Evolutionary conservation across 2,888 invertebrate species (phyloP).

Genomic region (Drosophila ezoana): DNA sequence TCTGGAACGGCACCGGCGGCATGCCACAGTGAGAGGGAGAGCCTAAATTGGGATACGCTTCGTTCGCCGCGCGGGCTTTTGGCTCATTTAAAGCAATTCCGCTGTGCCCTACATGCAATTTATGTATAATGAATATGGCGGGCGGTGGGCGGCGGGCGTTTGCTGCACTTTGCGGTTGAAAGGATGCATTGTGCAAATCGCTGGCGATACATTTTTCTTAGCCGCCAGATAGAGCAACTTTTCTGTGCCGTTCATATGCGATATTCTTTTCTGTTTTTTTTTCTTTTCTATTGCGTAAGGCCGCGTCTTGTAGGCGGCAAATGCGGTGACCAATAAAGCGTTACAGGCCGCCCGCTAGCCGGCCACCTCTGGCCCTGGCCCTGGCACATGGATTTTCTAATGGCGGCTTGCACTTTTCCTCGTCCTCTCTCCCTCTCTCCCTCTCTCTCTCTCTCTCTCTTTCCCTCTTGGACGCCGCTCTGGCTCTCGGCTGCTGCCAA

Average conservation of each 20-base stretch:
- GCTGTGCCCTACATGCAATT: conserved; percentile 67
- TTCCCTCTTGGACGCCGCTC: conserved; percentile 5
- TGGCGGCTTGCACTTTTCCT: conserved; percentile 66
- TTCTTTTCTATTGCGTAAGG: conserved; percentile 55
- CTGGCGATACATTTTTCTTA: conserved; percentile 73
- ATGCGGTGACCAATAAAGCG: conserved; percentile 47
- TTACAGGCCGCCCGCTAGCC: conserved; percentile 10
- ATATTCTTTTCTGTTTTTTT: conserved; percentile 11
- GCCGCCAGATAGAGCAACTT: conserved; percentile 68
- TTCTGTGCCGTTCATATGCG: conserved; percentile 20
- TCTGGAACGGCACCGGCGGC: conserved; percentile 57
- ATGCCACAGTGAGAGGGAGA: conserved; percentile 12
- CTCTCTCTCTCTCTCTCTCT: conserved; percentile 39
- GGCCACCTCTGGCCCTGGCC: not conserved
- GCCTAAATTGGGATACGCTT: conserved; percentile 81
- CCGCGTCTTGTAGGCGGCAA: conserved; percentile 60
- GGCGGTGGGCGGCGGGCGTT: not conserved
- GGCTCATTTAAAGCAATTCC: conserved; percentile 78
- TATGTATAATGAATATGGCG: conserved; percentile 70
- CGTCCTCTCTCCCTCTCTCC: conserved; percentile 10
- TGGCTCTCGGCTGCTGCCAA: conserved; percentile 66
- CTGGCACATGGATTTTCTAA: conserved; percentile 58
- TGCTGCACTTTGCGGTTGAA: conserved; percentile 77
- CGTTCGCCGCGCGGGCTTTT: conserved; percentile 62
- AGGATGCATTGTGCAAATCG: conserved; percentile 75